Evolutionary conservation across 2,797 vertebrate genomes (phyloP), one percentile per base, ranked within the genome.

Genomic region (Alfaro cultratus): DNA sequence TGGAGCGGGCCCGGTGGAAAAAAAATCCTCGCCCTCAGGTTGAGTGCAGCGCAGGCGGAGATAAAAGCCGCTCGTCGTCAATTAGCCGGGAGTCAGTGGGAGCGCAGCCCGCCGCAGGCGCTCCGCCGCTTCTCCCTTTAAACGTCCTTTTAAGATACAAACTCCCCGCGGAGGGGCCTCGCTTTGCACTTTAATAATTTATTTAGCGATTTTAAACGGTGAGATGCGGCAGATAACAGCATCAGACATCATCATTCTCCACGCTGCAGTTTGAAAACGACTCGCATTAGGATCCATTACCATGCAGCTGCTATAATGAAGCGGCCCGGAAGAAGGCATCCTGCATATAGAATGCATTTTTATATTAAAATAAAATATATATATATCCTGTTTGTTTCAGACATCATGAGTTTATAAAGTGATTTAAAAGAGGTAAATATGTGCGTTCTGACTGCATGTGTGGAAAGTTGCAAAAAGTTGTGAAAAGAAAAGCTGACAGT

Each of bases 191-290:
- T 92, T 93, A 90, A 96, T 96, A 94, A 93, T 96, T 96, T 93
- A 96, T 96, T 96, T 94, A 96, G 92, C 93, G 78, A 91, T 95
- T 71, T 95, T 95, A 95, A 95, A 95, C 93, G 91, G 83, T 89
- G 80, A 94, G 93, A 95, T 94, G 83, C 85, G 16, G 76, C 91
- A 88, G 94, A 95, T 95, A 95, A 85, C 84, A 74, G 84, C 88
- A 79, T 82, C 88, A 86, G 67, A 83, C 85, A 86, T 89, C 87
- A 86, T 12, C 72, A 77, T 93, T 93, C 80, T 88, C 43, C 91
- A 88, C 86, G 89, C 85, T 83, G 80, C 79, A 60, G 73, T 83
- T 78, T 71, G 81, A 80, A 88, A 78, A 68, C 67, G 82, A 71
- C 80, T 89, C 81, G 82, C 79, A 83, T 88, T 80, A 80, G 18